Evolutionary conservation across 2,888 invertebrate genomes (phyloP).

Genomic region (Salticus scenicus): DNA sequence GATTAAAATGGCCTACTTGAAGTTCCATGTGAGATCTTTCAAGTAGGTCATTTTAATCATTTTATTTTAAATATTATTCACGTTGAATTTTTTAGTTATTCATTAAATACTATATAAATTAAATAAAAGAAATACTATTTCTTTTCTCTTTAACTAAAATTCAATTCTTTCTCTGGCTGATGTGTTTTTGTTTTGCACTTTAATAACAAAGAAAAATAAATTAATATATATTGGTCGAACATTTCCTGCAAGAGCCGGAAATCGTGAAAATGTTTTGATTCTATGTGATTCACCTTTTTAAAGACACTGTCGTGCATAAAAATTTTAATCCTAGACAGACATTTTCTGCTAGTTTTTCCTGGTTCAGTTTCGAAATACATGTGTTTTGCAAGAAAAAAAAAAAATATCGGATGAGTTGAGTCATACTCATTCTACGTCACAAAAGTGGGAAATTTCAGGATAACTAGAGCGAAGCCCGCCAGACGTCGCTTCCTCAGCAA

Average conservation of each 20-base stretch:
- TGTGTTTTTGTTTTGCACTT: too few relatives aligned
- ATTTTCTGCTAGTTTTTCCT: constrained; percentile 17
- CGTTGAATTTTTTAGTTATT: too few relatives aligned
- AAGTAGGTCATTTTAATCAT: too few relatives aligned
- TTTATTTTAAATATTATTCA: too few relatives aligned
- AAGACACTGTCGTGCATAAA: constrained; percentile 35
- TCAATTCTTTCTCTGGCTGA: too few relatives aligned
- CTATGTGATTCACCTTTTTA: constrained; percentile 29
- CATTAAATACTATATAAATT: too few relatives aligned
- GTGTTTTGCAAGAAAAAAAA: constrained; percentile 27
- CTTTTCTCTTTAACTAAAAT: too few relatives aligned
- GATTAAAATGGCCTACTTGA: too few relatives aligned
- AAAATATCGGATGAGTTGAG: constrained; percentile 20
- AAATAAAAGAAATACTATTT: too few relatives aligned
- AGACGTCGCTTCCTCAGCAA: constrained; percentile 56
- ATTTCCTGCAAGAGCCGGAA: constrained; percentile 11
- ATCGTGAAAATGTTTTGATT: neutral
- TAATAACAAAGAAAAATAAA: too few relatives aligned
- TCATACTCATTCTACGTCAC: constrained; percentile 12
- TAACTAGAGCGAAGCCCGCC: constrained; percentile 58
- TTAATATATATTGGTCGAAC: too few relatives aligned
- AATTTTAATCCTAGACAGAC: constrained; percentile 27
- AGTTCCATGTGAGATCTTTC: too few relatives aligned
- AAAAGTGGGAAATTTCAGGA: constrained; percentile 12
- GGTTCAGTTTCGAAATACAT: constrained; percentile 7